Evolutionary conservation across 2,888 invertebrate species (phyloP).

Genomic region (Psococerastis gibbosa): DNA sequence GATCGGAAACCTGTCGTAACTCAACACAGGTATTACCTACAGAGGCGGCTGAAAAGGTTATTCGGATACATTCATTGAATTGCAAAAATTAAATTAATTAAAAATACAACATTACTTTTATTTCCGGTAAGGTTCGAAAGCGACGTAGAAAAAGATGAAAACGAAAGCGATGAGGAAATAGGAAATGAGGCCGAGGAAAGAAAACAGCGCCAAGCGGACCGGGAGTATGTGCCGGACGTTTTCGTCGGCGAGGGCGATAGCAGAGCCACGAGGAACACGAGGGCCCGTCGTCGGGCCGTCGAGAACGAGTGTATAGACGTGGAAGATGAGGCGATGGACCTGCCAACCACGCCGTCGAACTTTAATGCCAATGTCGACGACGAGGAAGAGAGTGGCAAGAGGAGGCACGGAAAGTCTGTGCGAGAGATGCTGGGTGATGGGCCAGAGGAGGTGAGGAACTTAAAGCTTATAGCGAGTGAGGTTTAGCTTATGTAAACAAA

Average conservation of each 20-base stretch:
- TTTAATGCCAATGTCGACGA: constrained; percentile 7
- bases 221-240: no score
- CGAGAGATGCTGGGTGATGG: constrained; percentile 19
- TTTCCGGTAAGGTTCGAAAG: constrained; percentile 18
- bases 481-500: no score
- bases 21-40: no score
- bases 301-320: no score
- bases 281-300: no score
- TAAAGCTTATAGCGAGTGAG: constrained; percentile 17
- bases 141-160: constrained; percentile 24
- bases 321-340: constrained; percentile 7
- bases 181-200: constrained; percentile 21
- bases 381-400: constrained; percentile 8
- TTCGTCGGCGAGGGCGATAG: no score
- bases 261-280: no score
- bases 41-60: no score
- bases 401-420: constrained; percentile 1
- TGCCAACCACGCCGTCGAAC: constrained; percentile 13
- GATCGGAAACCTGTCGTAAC: no score
- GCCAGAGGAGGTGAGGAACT: constrained; percentile 23
- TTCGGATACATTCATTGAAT: no score
- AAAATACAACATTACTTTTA: no score
- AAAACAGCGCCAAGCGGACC: constrained; percentile 25
- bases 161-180: constrained; percentile 20
- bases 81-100: no score